Evolutionary conservation across 2,113 vertebrate genomes (phyloP).

Genomic region (Actenoides hombroni): DNA sequence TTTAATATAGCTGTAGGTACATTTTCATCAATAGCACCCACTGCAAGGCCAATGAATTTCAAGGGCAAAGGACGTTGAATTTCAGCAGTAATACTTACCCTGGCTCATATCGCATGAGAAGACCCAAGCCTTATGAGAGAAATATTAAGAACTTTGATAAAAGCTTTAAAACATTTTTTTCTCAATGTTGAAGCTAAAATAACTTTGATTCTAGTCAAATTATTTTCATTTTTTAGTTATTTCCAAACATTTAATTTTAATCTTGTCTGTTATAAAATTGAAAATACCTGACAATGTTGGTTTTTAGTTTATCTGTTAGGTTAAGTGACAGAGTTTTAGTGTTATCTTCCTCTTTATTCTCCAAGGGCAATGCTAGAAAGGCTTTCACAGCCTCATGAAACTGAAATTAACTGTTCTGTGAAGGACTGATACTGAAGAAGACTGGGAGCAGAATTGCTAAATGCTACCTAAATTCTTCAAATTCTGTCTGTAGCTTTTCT

Average conservation of each 20-base stretch:
- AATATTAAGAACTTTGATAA: background rate
- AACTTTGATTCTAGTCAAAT: background rate
- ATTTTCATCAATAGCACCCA: accelerated
- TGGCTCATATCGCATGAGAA: background rate
- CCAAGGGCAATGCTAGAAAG: background rate
- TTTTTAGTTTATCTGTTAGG: background rate
- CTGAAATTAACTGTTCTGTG: background rate
- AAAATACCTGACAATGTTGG: background rate
- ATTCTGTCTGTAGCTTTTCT: background rate
- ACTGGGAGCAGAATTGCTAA: background rate
- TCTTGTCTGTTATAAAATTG: background rate
- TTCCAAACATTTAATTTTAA: background rate
- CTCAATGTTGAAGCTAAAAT: background rate
- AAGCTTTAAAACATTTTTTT: background rate
- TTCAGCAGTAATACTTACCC: background rate
- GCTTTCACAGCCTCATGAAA: background rate
- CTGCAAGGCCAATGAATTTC: background rate
- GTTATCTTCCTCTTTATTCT: background rate
- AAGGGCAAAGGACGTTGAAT: background rate
- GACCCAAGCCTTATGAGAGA: background rate
- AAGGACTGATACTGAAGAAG: background rate
- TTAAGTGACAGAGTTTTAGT: background rate
- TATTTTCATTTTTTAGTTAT: background rate
- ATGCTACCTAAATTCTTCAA: background rate
- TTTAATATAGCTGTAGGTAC: background rate